Evolutionary conservation across 2,888 invertebrate species (phyloP), one percentile per base, ranked within the genome.

Genomic region (Eugnorisma glareosa): DNA sequence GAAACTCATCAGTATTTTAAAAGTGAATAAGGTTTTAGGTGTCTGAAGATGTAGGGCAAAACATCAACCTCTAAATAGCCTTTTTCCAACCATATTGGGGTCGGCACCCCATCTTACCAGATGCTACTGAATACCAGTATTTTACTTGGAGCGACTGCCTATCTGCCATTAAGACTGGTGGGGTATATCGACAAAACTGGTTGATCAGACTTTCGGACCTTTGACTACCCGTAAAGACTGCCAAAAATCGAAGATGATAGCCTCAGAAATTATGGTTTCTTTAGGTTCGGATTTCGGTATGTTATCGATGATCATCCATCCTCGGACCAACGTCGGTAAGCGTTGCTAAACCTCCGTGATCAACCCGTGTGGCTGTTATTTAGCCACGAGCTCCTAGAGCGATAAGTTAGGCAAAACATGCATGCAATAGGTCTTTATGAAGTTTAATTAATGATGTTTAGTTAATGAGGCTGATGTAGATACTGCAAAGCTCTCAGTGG

Each of bases 11-110:
- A 67, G 67, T 67, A 18, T 61, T 67, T 35, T 35, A 21, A 57
- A 78, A 75, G 13, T 40, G 37, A 24, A 73, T 78, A 40, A 64
- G 6, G 24, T 28, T 75, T 54, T 59, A 8, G 64, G 11, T 15
- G 18, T 48, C 37, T 24, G 2, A 57, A 57, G 21, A 40, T n/a
- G 8, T n/a, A n/a, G 21, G 31, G 7, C 57, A 28, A 15, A 10
- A 59, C 8, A 18, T 15, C 28, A 57, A 18, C 57, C 28, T 57
- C 18, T 7, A 57, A 57, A 7, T 15, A 28, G 28, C 7, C 18
- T 57, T 28, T 57, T 57, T 15, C 1, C 54, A 28, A 13, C 2
- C 15, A 28, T 28, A 54, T 57, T 28, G 15, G 2, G 15, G 13
- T 57, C 15, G 15, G 15, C 28, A 28, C 15, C 15, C 15, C 6